A percentile compares a stretch with the other conserved stretches of the same genome.
Evolutionary conservation across 1,140 invertebrate genomes (phyloP).

Genomic region (Zeugodacus cucurbitae): DNA sequence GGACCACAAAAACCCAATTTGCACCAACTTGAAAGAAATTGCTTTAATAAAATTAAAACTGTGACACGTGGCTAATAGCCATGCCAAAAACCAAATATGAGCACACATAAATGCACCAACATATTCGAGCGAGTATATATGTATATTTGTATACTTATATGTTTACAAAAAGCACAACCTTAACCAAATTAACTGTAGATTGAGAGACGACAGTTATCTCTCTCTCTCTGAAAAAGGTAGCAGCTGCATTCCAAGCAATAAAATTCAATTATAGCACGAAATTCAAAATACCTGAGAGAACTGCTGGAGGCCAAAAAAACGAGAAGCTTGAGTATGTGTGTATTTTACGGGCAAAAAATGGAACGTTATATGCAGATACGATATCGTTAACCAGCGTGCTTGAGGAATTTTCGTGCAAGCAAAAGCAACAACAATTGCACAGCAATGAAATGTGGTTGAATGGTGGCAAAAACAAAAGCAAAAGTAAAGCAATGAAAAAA

Average conservation of each 20-base stretch:
- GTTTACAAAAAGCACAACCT: neutral
- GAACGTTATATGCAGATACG: neutral
- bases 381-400: neutral
- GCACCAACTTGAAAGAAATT: neutral
- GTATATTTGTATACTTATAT: no score
- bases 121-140: no score
- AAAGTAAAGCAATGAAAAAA: neutral
- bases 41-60: neutral
- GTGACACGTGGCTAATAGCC: neutral
- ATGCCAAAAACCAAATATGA: neutral
- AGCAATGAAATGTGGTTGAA: neutral
- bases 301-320: neutral
- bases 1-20: neutral
- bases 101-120: neutral
- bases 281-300: neutral
- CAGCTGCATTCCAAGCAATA: constrained; percentile 12
- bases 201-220: neutral
- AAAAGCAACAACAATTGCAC: no score
- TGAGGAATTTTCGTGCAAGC: neutral
- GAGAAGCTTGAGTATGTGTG: neutral
- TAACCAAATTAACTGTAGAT: neutral
- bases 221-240: neutral
- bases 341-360: neutral
- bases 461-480: neutral
- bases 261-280: constrained; percentile 27